A percentile compares a stretch with the other conserved stretches of the same genome.
phyloP scores from a whole-genome alignment of 1,140 invertebrate species.

The Papilio polyxenes region DNA sequence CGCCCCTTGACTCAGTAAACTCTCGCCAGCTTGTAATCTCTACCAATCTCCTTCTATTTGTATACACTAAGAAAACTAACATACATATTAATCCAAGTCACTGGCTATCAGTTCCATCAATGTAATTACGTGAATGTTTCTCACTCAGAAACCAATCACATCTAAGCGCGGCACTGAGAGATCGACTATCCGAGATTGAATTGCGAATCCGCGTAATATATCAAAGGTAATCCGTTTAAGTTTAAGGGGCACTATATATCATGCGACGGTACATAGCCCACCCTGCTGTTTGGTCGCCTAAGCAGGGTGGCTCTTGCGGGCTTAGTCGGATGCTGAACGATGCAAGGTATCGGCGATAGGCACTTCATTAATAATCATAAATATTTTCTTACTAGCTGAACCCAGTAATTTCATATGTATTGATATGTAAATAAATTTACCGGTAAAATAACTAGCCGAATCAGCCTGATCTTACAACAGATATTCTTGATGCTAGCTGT shows the following conservation, averaged over 20 bases:
- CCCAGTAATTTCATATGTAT: background rate
- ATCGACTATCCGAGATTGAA: conserved; percentile 77
- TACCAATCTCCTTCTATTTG: background rate
- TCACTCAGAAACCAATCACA: conserved; percentile 68
- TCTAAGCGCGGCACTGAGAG: conserved; percentile 53
- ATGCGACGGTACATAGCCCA: conserved; percentile 69
- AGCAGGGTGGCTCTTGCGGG: conserved; percentile 72
- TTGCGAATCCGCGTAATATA: conserved; percentile 75
- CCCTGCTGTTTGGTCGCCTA: conserved; percentile 75
- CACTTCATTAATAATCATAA: background rate
- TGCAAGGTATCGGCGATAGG: conserved; percentile 39
- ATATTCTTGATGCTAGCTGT: no score
- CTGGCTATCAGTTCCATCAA: conserved; percentile 35
- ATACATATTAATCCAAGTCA: background rate
- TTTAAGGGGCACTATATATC: conserved; percentile 79
- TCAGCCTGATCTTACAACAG: no score
- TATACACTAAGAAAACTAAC: background rate
- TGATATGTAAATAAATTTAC: background rate
- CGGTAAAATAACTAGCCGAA: background rate
- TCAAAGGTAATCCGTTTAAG: conserved; percentile 80
- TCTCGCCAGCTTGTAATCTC: background rate
- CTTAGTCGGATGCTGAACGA: conserved; percentile 54
- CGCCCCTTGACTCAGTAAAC: background rate
- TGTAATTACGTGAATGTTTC: conserved; percentile 52
- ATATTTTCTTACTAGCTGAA: background rate